Percentiles rank a stretch among this genome's conserved stretches.
These are phyloP conservation scores for Phataginus tricuspis DNA, from an alignment of 2,797 vertebrate genomes.

Conservation along the genomic window DNA sequence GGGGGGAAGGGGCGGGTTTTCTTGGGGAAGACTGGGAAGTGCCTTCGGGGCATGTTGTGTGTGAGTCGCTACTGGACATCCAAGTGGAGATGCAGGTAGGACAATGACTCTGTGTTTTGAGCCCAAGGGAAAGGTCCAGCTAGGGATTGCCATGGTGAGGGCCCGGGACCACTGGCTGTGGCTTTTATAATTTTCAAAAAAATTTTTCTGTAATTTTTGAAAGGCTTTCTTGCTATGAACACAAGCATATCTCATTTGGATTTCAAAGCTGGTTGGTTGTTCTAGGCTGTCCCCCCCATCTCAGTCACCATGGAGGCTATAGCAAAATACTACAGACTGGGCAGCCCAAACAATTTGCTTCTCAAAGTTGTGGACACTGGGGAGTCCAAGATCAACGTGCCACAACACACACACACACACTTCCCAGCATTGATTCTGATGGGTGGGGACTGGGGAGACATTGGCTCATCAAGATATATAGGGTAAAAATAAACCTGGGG, in stretches of 20 bases:
- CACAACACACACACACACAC: too few relatives aligned
- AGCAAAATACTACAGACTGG: neutral
- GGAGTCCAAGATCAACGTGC: neutral
- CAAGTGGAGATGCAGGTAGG: fast-evolving
- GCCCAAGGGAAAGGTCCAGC: neutral
- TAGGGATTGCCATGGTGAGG: neutral
- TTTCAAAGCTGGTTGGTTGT: neutral
- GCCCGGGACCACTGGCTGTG: neutral
- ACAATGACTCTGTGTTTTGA: neutral
- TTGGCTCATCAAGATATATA: neutral
- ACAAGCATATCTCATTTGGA: neutral
- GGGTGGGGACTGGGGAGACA: neutral
- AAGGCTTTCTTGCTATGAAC: neutral
- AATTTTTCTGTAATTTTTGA: neutral
- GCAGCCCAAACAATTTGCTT: neutral
- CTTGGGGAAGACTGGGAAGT: neutral
- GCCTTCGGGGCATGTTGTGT: neutral
- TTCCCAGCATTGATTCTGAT: too few relatives aligned
- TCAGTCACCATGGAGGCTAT: neutral
- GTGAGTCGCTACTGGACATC: neutral
- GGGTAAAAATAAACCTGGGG: neutral
- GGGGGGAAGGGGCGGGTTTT: neutral
- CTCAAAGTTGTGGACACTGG: neutral
- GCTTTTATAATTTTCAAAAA: neutral
- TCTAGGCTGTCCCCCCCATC: too few relatives aligned